Percentiles rank a stretch among this genome's conserved stretches.
These are phyloP conservation scores for Carassius gibelio DNA, from an alignment of 2,113 vertebrate species.

Conservation along the genomic window DNA sequence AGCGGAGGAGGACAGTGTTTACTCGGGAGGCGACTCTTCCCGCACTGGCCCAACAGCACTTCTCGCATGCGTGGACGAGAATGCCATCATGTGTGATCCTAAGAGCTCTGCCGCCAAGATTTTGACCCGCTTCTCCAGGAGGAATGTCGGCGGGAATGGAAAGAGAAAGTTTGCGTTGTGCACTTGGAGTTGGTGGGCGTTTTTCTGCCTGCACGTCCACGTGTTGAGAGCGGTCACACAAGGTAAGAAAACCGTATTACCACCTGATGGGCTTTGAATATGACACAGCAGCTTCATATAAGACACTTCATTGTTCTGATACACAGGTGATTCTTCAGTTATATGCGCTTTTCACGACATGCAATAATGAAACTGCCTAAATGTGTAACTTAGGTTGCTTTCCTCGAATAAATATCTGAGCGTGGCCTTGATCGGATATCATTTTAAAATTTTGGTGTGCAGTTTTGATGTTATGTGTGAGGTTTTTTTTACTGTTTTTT, in stretches of 20 bases:
- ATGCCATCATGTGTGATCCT: background rate
- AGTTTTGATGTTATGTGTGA: background rate
- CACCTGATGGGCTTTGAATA: background rate
- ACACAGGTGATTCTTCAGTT: background rate
- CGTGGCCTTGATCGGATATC: background rate
- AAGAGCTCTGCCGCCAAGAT: constrained; percentile 12
- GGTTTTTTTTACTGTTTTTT: background rate
- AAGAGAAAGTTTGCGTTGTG: constrained; percentile 79
- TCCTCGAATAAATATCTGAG: background rate
- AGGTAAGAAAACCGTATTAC: constrained; percentile 72
- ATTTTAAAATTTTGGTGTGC: background rate
- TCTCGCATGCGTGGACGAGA: background rate
- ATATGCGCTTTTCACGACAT: background rate
- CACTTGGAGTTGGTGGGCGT: constrained; percentile 80
- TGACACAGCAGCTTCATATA: background rate
- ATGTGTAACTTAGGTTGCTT: background rate
- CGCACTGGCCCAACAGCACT: background rate
- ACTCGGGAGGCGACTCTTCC: constrained; percentile 11
- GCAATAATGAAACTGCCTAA: background rate
- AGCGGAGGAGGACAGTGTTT: constrained; percentile 23
- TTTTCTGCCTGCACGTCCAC: constrained; percentile 81
- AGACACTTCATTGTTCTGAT: no score
- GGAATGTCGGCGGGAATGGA: constrained; percentile 56
- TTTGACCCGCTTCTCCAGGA: background rate
- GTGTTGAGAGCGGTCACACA: constrained; percentile 81